A percentile compares a stretch with the other conserved stretches of the same genome.
Evolutionary conservation across 2,797 vertebrate species (phyloP).

Genomic region (Pangasius macronema): DNA sequence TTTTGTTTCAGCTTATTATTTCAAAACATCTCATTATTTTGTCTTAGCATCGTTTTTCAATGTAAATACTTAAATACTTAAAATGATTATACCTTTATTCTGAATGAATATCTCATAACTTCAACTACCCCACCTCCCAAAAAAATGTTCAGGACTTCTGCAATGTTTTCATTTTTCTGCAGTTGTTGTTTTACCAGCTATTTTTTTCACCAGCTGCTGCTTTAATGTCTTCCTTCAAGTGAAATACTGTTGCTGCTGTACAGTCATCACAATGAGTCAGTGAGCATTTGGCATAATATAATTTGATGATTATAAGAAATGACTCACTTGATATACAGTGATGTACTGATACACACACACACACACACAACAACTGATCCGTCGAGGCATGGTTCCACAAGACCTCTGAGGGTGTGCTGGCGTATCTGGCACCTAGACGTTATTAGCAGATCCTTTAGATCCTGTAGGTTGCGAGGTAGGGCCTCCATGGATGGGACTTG

Average conservation of each 20-base stretch:
- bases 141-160: background rate
- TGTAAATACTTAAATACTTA: background rate
- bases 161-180: background rate
- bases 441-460: too few species aligned
- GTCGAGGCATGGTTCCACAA: too few species aligned
- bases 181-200: background rate
- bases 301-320: background rate
- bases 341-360: background rate
- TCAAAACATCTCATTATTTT: background rate
- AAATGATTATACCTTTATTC: background rate
- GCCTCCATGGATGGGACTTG: too few species aligned
- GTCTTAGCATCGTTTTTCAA: background rate
- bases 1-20: too few species aligned
- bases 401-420: too few species aligned
- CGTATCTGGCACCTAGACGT: too few species aligned
- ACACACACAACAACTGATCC: too few species aligned
- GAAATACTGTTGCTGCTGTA: background rate
- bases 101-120: background rate
- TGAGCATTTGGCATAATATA: background rate
- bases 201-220: background rate
- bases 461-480: too few species aligned
- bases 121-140: too few species aligned
- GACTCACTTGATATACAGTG: background rate
- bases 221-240: constrained; percentile 10
- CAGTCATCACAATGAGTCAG: background rate